phyloP scores from a whole-genome alignment of 2,888 invertebrate genomes.

The Willowsia nigromaculata region DNA sequence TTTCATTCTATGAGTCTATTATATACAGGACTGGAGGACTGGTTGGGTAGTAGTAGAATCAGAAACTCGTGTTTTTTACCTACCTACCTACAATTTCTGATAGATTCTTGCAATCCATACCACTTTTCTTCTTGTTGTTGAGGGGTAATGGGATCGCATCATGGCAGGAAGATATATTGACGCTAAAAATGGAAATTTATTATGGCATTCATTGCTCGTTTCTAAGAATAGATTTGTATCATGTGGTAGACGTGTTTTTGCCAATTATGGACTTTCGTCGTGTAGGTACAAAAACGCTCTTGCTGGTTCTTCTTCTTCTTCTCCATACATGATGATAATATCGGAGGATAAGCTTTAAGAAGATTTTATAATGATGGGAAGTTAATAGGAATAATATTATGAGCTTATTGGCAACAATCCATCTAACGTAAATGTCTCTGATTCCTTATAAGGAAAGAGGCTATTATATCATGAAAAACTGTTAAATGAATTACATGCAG shows the following conservation, averaged over 20 bases:
- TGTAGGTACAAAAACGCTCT: too few relatives aligned
- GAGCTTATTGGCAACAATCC: too few relatives aligned
- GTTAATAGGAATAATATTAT: too few relatives aligned
- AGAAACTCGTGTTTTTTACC: too few relatives aligned
- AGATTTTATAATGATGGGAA: too few relatives aligned
- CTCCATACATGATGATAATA: not conserved
- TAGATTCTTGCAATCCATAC: not conserved
- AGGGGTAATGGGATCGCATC: not conserved
- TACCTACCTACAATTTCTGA: too few relatives aligned
- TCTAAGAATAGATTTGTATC: conserved; percentile 54
- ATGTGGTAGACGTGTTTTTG: not conserved
- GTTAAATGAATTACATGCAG: not conserved
- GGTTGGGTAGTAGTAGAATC: too few relatives aligned
- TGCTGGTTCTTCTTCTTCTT: not conserved
- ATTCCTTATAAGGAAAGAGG: not conserved
- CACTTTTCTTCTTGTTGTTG: not conserved
- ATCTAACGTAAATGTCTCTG: too few relatives aligned
- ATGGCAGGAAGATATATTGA: conserved; percentile 16
- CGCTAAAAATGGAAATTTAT: conserved; percentile 51
- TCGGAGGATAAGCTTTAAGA: not conserved
- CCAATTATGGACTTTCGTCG: conserved; percentile 13
- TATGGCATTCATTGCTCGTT: conserved; percentile 8
- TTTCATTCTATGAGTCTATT: too few relatives aligned
- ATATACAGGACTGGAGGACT: too few relatives aligned
- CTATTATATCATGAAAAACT: not conserved